Conservation (phyloP, 2,113 vertebrate genomes). For the Spilogale gracilis region DNA sequence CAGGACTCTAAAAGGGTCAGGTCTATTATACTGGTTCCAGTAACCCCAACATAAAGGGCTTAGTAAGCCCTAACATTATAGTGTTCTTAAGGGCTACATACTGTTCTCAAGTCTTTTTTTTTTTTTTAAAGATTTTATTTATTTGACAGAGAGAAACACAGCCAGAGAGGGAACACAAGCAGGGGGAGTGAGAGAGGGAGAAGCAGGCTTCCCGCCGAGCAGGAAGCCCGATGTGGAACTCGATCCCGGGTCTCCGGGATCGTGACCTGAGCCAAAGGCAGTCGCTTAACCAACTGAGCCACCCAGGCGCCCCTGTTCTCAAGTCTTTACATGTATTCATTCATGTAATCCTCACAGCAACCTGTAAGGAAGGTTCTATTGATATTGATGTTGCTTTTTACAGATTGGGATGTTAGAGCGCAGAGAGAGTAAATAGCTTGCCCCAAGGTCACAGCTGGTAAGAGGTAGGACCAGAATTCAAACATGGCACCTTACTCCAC, state of each 20-base stretch:
- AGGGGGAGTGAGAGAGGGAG: no score
- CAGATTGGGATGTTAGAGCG: not conserved
- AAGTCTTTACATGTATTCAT: conserved; percentile 12
- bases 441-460: conserved; percentile 7
- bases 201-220: no score
- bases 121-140: no score
- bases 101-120: not conserved
- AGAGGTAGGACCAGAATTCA: conserved; percentile 2
- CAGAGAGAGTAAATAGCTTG: conserved; percentile 54
- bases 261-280: no score
- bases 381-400: conserved; percentile 50
- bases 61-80: not conserved
- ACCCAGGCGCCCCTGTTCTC: not conserved
- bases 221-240: no score
- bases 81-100: not conserved
- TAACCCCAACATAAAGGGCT: not conserved
- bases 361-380: conserved; percentile 32
- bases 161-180: no score
- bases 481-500: not conserved
- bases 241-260: no score
- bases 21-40: conserved; percentile 29
- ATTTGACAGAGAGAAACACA: no score
- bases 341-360: conserved; percentile 18
- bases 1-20: conserved; percentile 8
- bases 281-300: no score